Evolutionary conservation across 2,797 vertebrate genomes (phyloP).

Genomic region (Natrix natrix): DNA sequence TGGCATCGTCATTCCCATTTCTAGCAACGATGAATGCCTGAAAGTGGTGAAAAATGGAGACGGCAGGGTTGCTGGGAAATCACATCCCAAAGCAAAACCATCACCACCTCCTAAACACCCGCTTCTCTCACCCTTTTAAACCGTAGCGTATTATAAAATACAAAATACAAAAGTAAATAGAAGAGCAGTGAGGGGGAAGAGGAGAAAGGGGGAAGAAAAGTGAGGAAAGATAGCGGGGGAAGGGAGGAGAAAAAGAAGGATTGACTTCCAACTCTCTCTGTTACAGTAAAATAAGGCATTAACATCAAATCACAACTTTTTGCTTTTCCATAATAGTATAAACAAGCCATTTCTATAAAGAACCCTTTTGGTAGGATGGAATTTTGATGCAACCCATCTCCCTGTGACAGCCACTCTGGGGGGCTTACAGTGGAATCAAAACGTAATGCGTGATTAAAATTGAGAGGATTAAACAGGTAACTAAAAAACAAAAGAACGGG

Average conservation of each 20-base stretch:
- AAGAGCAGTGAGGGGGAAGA: too few species aligned
- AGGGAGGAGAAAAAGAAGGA: too few species aligned
- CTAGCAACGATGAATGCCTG: constrained; percentile 61
- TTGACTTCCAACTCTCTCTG: too few species aligned
- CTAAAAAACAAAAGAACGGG: not conserved
- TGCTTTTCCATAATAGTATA: too few species aligned
- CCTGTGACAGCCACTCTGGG: not conserved
- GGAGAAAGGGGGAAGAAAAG: too few species aligned
- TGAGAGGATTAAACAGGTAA: not conserved
- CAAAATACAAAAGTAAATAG: too few species aligned
- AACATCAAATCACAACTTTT: too few species aligned
- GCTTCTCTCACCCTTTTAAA: not conserved
- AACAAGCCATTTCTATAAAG: too few species aligned
- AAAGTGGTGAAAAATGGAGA: not conserved
- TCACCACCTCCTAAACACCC: not conserved
- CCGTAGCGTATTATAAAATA: too few species aligned
- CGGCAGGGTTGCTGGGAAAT: not conserved
- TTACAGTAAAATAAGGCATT: too few species aligned
- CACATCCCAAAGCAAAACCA: not conserved
- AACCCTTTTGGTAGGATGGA: not conserved
- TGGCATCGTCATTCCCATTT: not conserved
- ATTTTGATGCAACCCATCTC: not conserved
- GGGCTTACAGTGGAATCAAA: not conserved
- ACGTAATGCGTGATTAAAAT: not conserved
- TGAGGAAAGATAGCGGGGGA: too few species aligned